Evolutionary conservation across 2,113 vertebrate species (phyloP).

Genomic region (Turdus rufiventris): DNA sequence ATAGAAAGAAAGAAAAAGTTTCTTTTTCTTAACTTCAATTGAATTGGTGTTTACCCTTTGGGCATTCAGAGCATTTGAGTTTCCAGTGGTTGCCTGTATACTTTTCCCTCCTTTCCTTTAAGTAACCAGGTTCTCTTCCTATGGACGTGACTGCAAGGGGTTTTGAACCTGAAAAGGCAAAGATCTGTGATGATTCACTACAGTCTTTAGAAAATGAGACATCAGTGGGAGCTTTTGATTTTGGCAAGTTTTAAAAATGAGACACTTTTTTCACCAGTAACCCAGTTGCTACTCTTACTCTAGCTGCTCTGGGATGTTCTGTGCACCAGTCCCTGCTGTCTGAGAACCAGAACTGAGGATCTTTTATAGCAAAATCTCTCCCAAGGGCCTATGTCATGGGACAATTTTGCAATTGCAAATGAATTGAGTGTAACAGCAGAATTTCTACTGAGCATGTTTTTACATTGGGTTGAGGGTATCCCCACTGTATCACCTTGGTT

Average conservation of each 20-base stretch:
- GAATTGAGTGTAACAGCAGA: background rate
- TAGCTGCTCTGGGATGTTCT: background rate
- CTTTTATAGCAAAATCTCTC: background rate
- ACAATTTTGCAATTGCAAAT: background rate
- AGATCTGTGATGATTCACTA: background rate
- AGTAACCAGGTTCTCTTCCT: background rate
- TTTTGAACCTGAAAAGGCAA: background rate
- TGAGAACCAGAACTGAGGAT: background rate
- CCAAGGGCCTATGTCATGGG: background rate
- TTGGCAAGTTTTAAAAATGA: background rate
- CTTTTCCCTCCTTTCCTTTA: background rate
- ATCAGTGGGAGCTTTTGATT: background rate
- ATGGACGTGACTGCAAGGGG: background rate
- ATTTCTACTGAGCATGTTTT: background rate
- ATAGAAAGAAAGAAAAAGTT: fast-evolving
- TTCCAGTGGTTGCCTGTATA: background rate
- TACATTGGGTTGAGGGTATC: background rate
- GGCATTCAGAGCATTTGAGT: background rate
- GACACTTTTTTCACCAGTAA: background rate
- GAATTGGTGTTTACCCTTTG: background rate
- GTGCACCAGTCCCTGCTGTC: background rate
- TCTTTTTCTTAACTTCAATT: background rate
- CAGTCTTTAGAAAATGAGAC: background rate
- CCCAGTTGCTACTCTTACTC: background rate
- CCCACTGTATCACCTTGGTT: background rate